Percentiles rank a stretch among this genome's conserved stretches.
These are phyloP conservation scores for Agonopterix heracliana DNA, from an alignment of 2,888 invertebrate genomes.

Conservation along the genomic window DNA sequence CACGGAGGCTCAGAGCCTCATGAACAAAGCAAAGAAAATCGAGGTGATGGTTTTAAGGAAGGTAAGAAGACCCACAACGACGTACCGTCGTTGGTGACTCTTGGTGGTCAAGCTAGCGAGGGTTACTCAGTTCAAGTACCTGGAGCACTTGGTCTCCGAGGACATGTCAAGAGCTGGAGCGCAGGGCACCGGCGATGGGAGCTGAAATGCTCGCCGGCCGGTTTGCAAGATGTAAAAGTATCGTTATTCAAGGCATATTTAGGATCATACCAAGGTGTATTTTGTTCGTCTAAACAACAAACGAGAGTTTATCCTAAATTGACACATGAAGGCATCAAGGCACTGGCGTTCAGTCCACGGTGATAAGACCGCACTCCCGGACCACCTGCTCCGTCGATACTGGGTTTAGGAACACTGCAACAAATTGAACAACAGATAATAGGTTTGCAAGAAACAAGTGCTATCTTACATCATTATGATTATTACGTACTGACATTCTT, in stretches of 20 bases:
- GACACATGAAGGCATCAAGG: constrained; percentile 19
- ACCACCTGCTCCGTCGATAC: constrained; percentile 88
- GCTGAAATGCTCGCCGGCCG: too few species aligned
- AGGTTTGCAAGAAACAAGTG: neutral
- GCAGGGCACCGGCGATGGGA: too few species aligned
- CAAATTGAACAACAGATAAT: constrained; percentile 3
- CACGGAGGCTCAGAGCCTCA: too few species aligned
- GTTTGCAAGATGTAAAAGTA: too few species aligned
- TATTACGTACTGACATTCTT: neutral
- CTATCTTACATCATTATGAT: neutral
- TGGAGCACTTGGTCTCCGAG: neutral
- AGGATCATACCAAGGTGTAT: neutral
- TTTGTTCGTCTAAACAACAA: neutral
- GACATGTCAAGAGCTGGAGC: neutral
- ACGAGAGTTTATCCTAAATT: constrained; percentile 10
- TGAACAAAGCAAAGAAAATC: neutral
- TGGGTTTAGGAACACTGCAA: constrained; percentile 79
- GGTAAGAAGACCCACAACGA: neutral
- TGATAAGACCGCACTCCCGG: constrained; percentile 83
- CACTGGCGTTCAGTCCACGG: constrained; percentile 40
- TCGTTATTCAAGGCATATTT: neutral
- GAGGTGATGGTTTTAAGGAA: neutral
- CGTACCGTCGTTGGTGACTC: neutral
- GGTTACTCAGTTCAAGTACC: too few species aligned
- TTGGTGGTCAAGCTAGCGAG: neutral